Evolutionary conservation across 2,888 invertebrate genomes (phyloP).

Genomic region (Amiota mariae): DNA sequence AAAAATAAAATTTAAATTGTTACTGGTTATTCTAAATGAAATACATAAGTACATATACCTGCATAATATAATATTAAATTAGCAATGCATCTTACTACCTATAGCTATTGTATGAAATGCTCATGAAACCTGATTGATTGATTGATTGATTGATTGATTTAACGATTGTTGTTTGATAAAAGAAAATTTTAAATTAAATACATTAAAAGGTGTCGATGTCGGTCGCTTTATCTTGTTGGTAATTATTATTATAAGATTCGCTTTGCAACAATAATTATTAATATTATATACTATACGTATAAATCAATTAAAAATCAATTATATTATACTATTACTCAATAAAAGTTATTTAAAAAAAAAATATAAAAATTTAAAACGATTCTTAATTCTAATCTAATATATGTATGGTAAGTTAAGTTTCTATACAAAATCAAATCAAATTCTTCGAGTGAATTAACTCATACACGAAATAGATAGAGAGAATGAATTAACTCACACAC

Average conservation of each 20-base stretch:
- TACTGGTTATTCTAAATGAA: neutral
- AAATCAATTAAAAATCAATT: neutral
- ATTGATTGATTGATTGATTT: conserved; percentile 20
- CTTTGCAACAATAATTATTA: conserved; percentile 3
- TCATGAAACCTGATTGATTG: conserved; percentile 27
- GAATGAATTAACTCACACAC: too few species aligned
- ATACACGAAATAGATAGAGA: too few species aligned
- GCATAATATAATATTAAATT: neutral
- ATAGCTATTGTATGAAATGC: neutral
- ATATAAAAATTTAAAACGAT: too few species aligned
- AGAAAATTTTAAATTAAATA: neutral
- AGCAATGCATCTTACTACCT: too few species aligned
- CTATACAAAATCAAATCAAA: too few species aligned
- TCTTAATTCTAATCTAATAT: too few species aligned
- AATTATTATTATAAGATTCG: conserved; percentile 29
- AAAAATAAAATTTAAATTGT: neutral
- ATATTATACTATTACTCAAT: too few species aligned
- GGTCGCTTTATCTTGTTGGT: conserved; percentile 10
- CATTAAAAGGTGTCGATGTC: neutral
- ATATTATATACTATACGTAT: conserved; percentile 7
- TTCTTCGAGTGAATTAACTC: too few species aligned
- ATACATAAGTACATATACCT: neutral
- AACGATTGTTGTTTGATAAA: conserved; percentile 11
- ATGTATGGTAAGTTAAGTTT: too few species aligned
- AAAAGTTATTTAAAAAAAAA: too few species aligned